Evolutionary conservation across 2,113 vertebrate species (phyloP).

Genomic region (Chaenocephalus aceratus): DNA sequence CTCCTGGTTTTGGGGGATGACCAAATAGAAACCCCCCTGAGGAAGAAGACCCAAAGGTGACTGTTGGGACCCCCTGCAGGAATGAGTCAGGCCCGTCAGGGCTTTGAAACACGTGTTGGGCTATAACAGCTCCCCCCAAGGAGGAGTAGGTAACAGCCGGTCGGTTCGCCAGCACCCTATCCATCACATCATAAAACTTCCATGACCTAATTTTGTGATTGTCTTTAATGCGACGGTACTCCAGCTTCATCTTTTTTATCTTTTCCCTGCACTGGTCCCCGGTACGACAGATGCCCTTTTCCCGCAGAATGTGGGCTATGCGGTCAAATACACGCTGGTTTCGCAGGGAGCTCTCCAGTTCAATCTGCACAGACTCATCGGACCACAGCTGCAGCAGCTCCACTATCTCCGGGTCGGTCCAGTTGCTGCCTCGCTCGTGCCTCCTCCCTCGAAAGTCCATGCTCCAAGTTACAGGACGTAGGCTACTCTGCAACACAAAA

Average conservation of each 20-base stretch:
- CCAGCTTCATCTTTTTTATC: conserved; percentile 96
- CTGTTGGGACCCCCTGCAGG: conserved; percentile 63
- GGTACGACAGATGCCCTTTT: conserved; percentile 89
- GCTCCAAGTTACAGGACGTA: conserved; percentile 9
- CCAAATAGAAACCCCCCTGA: conserved; percentile 83
- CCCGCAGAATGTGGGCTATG: conserved; percentile 87
- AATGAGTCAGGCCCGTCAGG: conserved; percentile 78
- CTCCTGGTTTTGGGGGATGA: conserved; percentile 82
- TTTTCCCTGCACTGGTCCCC: conserved; percentile 92
- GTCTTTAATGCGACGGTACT: conserved; percentile 91
- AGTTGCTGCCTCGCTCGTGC: conserved; percentile 91
- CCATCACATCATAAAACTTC: conserved; percentile 94
- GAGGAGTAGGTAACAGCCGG: conserved; percentile 86
- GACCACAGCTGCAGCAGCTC: conserved; percentile 92
- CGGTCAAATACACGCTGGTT: conserved; percentile 93
- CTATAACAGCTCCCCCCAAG: conserved; percentile 79
- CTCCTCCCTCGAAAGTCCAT: conserved; percentile 91
- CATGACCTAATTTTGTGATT: conserved; percentile 88
- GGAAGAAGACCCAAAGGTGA: conserved; percentile 74
- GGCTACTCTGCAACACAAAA: conserved; percentile 22
- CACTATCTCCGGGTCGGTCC: conserved; percentile 92
- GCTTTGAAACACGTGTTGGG: conserved; percentile 85
- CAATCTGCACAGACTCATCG: conserved; percentile 88
- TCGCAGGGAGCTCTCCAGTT: conserved; percentile 89
- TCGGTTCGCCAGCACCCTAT: conserved; percentile 88